Evolutionary conservation across 1,140 invertebrate species (phyloP), one percentile per base, ranked within the genome.

Genomic region (Heliconius nattereri): DNA sequence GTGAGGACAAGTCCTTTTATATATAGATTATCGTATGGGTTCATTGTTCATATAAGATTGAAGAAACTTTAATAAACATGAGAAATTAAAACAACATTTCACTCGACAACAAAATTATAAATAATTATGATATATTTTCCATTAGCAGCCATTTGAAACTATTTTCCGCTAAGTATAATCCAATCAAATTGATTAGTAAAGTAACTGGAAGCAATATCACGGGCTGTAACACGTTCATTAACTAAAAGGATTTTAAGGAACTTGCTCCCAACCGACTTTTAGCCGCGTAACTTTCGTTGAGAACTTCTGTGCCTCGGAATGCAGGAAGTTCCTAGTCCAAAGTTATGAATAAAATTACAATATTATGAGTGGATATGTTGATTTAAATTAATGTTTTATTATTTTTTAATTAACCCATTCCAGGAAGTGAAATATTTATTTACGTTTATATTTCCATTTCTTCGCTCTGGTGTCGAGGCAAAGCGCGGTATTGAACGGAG

Each of bases 201-300:
- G 78, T 79, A 75, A 49, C 73, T 79, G 11, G 74, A 71, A 76
- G 78, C 78, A 79, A 79, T 79, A 79, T 79, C 74, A 74, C 72
- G 78, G 35, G 19, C 66, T 71, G 60, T 60, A 75, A 75, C 57
- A 75, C 37, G 71, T 60, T 73, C 71, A 79, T 79, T 79, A 79
- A 75, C 66, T 79, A 79, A 76, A 73, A 79, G 73, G 78, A 79
- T 79, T 79, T 71, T 26, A 71, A 79, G 52, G 78, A 71, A 75
- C 66, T 79, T 49, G 19, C 78, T 70, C 71, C 60, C 40, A 71
- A 29, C 72, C 57, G 20, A 20, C 35, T 71, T 71, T 71, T 71
- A 37, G 71, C 19, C 71, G 8, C 6, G 20, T 35, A 71, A 71
- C 71, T 71, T 71, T 71, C 6, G 23, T 66, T 29, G 29, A 37